phyloP scores from a whole-genome alignment of 1,140 invertebrate species.

The Berghia stephanieae region DNA sequence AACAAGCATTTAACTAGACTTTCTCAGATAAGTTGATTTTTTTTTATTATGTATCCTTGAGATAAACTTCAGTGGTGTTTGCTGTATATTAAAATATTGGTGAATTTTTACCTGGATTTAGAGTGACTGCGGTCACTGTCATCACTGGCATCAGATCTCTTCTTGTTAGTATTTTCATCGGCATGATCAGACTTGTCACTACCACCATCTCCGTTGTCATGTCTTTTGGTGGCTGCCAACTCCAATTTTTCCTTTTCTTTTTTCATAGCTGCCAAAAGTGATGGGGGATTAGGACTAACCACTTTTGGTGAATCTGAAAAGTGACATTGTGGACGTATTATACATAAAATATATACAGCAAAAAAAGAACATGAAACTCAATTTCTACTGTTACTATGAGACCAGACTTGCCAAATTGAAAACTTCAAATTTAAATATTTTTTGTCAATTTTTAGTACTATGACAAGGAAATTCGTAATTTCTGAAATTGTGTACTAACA shows the following conservation, averaged over 20 bases:
- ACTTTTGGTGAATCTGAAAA: slow-evolving; percentile 32
- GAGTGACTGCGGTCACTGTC: slow-evolving; percentile 32
- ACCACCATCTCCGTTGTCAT: slow-evolving; percentile 17
- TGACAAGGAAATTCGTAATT: too few species aligned
- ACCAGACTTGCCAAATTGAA: too few species aligned
- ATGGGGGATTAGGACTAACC: slow-evolving; percentile 27
- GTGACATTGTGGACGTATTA: neutral
- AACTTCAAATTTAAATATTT: neutral
- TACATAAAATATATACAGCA: neutral
- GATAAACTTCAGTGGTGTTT: too few species aligned
- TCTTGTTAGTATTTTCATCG: neutral
- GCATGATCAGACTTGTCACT: slow-evolving; percentile 18
- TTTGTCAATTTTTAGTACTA: neutral
- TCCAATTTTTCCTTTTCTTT: slow-evolving; percentile 40
- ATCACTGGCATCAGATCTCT: slow-evolving; percentile 32
- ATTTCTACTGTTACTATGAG: too few species aligned
- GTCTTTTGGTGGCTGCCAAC: slow-evolving; percentile 31
- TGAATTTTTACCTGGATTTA: too few species aligned
- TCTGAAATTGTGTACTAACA: too few species aligned
- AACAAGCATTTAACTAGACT: slow-evolving; percentile 16
- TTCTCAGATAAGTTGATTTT: slow-evolving; percentile 28
- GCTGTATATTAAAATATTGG: too few species aligned
- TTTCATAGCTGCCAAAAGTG: slow-evolving; percentile 11
- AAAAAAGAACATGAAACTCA: too few species aligned
- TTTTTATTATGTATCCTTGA: too few species aligned